Percentiles rank a stretch among this genome's conserved stretches.
Conservation (phyloP, 2,888 invertebrate genomes). For the Gonocerus acuteangulatus region DNA sequence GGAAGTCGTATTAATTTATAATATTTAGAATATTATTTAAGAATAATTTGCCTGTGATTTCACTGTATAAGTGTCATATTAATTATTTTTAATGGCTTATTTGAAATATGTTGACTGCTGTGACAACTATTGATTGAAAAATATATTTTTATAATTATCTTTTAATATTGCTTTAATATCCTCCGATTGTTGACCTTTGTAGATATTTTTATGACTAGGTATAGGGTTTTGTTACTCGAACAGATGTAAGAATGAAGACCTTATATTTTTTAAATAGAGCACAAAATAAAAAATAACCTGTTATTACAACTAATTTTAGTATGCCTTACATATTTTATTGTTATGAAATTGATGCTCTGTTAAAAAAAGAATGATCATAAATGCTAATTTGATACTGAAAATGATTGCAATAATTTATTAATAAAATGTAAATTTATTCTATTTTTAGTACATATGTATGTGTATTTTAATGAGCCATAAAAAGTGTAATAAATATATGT, state of each 20-base stretch:
- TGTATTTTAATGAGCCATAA: not conserved
- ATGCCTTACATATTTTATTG: conserved; percentile 3
- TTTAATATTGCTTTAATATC: conserved; percentile 9
- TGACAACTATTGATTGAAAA: conserved; percentile 17
- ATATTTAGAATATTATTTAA: not conserved
- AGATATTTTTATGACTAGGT: conserved; percentile 1
- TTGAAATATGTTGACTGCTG: conserved; percentile 3
- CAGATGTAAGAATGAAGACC: not conserved
- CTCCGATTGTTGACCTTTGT: conserved; percentile 8
- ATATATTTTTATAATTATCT: conserved; percentile 21
- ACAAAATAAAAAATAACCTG: conserved; percentile 12
- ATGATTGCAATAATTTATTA: conserved; percentile 22
- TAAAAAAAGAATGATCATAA: no score
- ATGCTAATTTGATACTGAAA: not conserved
- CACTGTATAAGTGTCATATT: conserved; percentile 24
- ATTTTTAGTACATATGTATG: conserved; percentile 18
- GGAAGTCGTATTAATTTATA: no score
- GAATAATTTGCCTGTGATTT: conserved; percentile 7
- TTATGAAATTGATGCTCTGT: no score
- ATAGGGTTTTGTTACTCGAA: not conserved
- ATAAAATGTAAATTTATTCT: conserved; percentile 15
- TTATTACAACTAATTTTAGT: conserved; percentile 5
- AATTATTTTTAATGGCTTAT: not conserved
- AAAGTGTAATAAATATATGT: conserved; percentile 12
- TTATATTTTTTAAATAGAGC: conserved; percentile 18